Conservation (phyloP, 30 jellyfish, hydroid and myxozoan species). For the Turritopsis dohrnii region DNA sequence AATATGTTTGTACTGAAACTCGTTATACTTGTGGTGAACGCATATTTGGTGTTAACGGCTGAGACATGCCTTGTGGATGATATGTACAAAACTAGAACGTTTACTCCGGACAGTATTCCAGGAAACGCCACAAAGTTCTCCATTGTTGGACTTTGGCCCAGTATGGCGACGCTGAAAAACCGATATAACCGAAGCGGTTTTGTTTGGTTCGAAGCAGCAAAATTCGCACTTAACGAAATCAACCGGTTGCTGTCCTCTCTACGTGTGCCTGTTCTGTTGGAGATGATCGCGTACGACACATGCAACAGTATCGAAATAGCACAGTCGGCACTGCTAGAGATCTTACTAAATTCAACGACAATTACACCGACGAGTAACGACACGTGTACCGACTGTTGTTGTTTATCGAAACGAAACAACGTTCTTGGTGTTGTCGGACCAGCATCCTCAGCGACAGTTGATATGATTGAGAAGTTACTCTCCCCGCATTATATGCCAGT, state of each 20-base stretch:
- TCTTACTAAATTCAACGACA: background rate
- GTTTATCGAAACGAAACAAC: background rate
- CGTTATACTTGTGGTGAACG: background rate
- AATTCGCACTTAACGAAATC: constrained; percentile 6
- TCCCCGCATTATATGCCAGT: background rate
- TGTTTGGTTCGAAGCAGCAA: constrained; percentile 16
- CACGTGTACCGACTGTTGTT: background rate
- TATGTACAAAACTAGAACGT: background rate
- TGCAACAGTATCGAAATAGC: constrained; percentile 13
- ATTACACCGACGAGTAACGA: background rate
- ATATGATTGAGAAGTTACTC: background rate
- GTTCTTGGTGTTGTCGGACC: constrained; percentile 25
- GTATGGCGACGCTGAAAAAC: background rate
- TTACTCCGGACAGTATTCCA: background rate
- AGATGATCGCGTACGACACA: constrained; percentile 2
- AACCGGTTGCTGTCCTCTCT: background rate
- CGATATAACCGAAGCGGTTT: constrained; percentile 2
- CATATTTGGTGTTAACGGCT: background rate
- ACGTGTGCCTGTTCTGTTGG: background rate
- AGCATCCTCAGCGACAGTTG: constrained; percentile 3
- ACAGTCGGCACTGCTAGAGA: constrained; percentile 2
- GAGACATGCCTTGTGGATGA: background rate
- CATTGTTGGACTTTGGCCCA: constrained; percentile 3
- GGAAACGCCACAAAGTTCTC: background rate
- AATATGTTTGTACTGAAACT: background rate